phyloP scores from a whole-genome alignment of 2,797 vertebrate species.

The Xiphorhynchus erythropygius region DNA sequence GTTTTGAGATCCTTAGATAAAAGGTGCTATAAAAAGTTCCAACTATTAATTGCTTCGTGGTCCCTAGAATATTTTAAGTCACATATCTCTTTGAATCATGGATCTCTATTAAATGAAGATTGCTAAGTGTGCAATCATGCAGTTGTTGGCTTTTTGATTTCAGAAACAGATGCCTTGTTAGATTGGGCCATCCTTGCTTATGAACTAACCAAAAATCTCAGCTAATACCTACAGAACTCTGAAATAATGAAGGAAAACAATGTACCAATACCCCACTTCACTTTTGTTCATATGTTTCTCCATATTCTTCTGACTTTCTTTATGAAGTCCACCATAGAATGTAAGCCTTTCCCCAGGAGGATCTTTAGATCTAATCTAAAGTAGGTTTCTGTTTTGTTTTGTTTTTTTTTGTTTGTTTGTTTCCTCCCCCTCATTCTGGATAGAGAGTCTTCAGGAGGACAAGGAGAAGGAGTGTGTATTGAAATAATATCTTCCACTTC shows the following conservation, averaged over 20 bases:
- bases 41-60: background rate
- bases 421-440: background rate
- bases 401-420: background rate
- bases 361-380: background rate
- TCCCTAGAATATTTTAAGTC: constrained; percentile 33
- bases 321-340: background rate
- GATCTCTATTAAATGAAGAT: constrained; percentile 11
- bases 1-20: constrained; percentile 41
- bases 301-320: background rate
- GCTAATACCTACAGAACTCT: background rate
- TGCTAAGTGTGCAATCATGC: background rate
- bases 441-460: background rate
- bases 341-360: background rate
- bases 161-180: constrained; percentile 11
- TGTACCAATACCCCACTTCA: background rate
- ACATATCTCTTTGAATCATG: constrained; percentile 6
- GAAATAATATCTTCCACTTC: background rate
- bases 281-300: background rate
- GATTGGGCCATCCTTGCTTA: background rate
- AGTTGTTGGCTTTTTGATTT: constrained; percentile 28
- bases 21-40: constrained; percentile 34
- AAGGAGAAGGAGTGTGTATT: background rate
- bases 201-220: background rate
- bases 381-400: background rate
- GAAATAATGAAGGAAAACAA: background rate